Evolutionary conservation across 2,113 vertebrate genomes (phyloP), one percentile per base, ranked within the genome.

Genomic region (Chiloscyllium plagiosum): DNA sequence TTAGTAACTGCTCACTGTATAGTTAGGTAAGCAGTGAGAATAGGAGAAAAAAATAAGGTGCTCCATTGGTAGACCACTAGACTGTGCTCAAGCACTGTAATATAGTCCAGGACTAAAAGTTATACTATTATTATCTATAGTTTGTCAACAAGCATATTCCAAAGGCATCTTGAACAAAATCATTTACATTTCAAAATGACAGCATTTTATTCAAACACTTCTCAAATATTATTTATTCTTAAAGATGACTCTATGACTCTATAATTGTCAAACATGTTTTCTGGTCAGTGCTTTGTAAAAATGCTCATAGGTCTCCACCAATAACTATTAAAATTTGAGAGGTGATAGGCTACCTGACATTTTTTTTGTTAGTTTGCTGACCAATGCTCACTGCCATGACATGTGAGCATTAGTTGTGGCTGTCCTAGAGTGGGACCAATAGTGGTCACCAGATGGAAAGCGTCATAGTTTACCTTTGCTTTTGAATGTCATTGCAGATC

Each of bases 401-500:
- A 69, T 52, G 69, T 17, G 42, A 95, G 12, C 10, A 52, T 29
- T 95, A 37, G 42, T 42, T 22, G 1, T 72, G 2, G 66, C 68
- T 50, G 22, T 72, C 68, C 37, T 12, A 72, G 37, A 95, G 69
- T 42, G 72, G 22, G 69, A 76, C 76, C 94, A 95, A 95, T 95
- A 95, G 61, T 95, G 47, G 66, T 95, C 69, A 33, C 94, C 94
- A 95, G 94, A 33, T 76, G 68, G 22, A 33, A 76, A 76, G 4
- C 52, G 94, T 70, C 66, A 37, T 94, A 68, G 26, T 70, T 66
- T 70, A 47, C 24, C 94, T 95, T 72, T 72, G 69, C 94, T 95
- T 95, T 95, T 24, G 26, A 95, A 95, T 95, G 68, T 42, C 94
- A 52, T 17, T 95, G 94, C 68, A 95, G 69, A 19, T 66, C 24